Evolutionary conservation across 64 coral and sea anemone species (phyloP).

Genomic region (Stichodactyla helianthus): DNA sequence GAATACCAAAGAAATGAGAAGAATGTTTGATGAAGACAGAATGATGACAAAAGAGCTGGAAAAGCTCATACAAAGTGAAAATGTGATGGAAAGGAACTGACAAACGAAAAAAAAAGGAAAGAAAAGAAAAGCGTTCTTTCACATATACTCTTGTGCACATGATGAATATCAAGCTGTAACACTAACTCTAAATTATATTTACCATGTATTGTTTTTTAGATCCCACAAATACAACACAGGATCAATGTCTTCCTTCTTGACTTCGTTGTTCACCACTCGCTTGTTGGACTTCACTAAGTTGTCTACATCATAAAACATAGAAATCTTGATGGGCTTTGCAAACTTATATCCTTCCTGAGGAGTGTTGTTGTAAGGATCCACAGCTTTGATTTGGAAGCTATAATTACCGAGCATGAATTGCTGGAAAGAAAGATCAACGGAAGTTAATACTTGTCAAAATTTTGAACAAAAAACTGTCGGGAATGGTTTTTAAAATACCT

Average conservation of each 20-base stretch:
- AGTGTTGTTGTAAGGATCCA: slow-evolving; percentile 58
- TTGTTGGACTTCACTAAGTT: slow-evolving; percentile 83
- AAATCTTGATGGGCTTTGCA: slow-evolving; percentile 64
- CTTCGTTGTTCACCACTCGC: slow-evolving; percentile 67
- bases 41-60: background rate
- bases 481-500: slow-evolving; percentile 25
- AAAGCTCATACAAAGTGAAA: too few species aligned
- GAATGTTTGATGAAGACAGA: background rate
- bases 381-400: slow-evolving; percentile 90
- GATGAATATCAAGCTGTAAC: too few species aligned
- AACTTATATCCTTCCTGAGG: slow-evolving; percentile 64
- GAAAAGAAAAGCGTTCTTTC: background rate
- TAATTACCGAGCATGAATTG: slow-evolving; percentile 98
- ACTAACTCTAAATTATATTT: background rate
- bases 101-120: background rate
- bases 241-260: slow-evolving; percentile 62
- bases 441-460: too few species aligned
- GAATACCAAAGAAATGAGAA: background rate
- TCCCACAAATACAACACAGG: slow-evolving; percentile 88
- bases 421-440: slow-evolving; percentile 20
- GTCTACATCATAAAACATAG: slow-evolving; percentile 87
- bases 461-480: too few species aligned
- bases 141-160: too few species aligned
- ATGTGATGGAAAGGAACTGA: background rate
- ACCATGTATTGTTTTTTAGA: slow-evolving; percentile 72